These are phyloP conservation scores for Periophthalmus modestus DNA, from an alignment of 2,113 vertebrate genomes.

Conservation along the genomic window DNA sequence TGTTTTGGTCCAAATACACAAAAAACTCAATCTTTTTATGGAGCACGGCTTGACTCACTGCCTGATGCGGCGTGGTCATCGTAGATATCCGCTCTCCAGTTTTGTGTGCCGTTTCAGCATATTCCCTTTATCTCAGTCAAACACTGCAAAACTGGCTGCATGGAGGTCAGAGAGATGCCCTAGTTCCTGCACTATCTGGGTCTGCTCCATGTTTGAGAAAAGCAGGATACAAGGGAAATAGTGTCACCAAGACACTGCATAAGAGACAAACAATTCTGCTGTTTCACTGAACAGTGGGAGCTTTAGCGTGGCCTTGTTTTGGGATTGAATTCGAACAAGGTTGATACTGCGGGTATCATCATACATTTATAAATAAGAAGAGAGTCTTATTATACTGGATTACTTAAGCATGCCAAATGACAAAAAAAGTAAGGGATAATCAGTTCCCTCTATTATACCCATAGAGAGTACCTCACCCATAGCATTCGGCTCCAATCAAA, in stretches of 20 bases:
- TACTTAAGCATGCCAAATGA: too few species aligned
- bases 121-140: conserved; percentile 33
- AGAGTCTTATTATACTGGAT: background rate
- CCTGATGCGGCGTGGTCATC: background rate
- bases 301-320: background rate
- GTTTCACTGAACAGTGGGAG: background rate
- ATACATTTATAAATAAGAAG: background rate
- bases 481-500: too few species aligned
- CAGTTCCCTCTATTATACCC: too few species aligned
- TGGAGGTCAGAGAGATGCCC: conserved; percentile 50
- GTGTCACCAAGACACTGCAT: conserved; percentile 15
- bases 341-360: background rate
- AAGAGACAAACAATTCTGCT: conserved; percentile 23
- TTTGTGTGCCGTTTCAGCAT: conserved; percentile 14
- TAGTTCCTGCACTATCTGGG: conserved; percentile 37
- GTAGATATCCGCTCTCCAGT: conserved; percentile 5
- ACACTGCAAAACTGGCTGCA: conserved; percentile 40
- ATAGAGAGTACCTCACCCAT: too few species aligned
- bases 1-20: background rate
- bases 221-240: conserved; percentile 10
- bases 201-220: conserved; percentile 27
- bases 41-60: background rate
- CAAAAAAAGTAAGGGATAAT: too few species aligned
- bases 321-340: background rate
- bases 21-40: background rate